Evolutionary conservation across 2,797 vertebrate species (phyloP).

Genomic region (Epinephelus malabaricus): DNA sequence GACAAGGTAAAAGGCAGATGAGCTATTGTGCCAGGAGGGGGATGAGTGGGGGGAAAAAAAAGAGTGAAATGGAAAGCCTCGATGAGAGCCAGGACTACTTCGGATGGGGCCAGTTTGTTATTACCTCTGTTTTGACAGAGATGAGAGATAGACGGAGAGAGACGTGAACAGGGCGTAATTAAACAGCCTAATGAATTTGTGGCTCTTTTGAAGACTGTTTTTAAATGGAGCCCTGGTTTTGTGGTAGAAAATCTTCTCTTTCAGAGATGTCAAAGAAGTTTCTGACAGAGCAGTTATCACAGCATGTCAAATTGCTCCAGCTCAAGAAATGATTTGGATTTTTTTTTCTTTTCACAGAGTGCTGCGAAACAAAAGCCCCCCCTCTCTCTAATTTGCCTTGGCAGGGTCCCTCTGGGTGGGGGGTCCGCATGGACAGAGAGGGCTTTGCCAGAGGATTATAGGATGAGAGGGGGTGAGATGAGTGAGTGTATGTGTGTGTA

Average conservation of each 20-base stretch:
- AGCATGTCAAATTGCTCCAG: conserved; percentile 99
- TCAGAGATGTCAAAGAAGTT: conserved; percentile 94
- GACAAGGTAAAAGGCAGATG: conserved; percentile 72
- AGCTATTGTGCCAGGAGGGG: conserved; percentile 62
- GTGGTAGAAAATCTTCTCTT: conserved; percentile 96
- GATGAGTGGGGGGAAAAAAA: conserved; percentile 49
- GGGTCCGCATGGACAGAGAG: conserved; percentile 87
- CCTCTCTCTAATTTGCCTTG: conserved; percentile 88
- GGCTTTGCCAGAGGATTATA: conserved; percentile 85
- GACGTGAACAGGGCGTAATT: conserved; percentile 91
- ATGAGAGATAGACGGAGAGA: conserved; percentile 73
- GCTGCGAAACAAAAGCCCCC: conserved; percentile 94
- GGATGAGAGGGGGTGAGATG: conserved; percentile 79
- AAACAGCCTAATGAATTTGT: conserved; percentile 98
- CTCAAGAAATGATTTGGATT: conserved; percentile 95
- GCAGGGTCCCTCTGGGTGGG: conserved; percentile 88
- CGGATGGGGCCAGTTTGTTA: conserved; percentile 86
- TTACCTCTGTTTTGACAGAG: conserved; percentile 80
- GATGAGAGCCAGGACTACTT: conserved; percentile 68
- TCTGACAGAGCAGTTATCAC: conserved; percentile 99
- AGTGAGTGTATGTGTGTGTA: conserved; percentile 44
- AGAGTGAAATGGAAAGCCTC: conserved; percentile 54
- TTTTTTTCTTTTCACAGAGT: conserved; percentile 84
- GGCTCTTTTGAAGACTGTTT: conserved; percentile 93
- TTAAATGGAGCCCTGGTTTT: conserved; percentile 88